These are phyloP conservation scores for Lipotes vexillifer DNA, from an alignment of 2,113 vertebrate species.

Conservation along the genomic window DNA sequence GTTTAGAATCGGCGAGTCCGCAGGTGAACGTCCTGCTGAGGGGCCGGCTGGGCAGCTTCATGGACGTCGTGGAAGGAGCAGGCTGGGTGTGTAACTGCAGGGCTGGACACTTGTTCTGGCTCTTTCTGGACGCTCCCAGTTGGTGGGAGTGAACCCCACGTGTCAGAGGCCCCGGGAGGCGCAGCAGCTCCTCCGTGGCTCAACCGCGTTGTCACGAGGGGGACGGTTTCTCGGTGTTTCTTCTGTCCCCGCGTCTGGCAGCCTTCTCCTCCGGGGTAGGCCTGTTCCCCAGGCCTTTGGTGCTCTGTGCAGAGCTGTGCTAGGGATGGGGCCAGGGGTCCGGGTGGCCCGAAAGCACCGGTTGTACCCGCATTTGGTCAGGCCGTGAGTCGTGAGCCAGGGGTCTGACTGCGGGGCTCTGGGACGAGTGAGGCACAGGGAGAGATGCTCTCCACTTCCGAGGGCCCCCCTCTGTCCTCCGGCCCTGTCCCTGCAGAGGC, in stretches of 20 bases:
- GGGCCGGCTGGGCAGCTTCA: background rate
- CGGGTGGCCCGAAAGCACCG: accelerated
- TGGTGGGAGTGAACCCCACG: accelerated
- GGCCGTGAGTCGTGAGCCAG: too few species aligned
- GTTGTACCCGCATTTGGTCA: accelerated
- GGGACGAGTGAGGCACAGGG: background rate
- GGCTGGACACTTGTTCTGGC: background rate
- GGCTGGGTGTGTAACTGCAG: background rate
- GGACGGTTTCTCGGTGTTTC: too few species aligned
- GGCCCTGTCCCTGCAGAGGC: background rate
- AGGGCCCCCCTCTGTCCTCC: too few species aligned
- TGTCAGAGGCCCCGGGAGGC: background rate
- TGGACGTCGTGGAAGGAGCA: background rate
- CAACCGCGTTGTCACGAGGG: background rate
- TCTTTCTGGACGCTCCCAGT: background rate
- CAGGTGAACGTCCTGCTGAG: background rate
- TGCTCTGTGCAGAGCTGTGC: background rate
- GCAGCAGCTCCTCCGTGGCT: too few species aligned
- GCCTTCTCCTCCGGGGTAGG: too few species aligned
- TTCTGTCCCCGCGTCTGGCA: background rate
- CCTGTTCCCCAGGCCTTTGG: background rate
- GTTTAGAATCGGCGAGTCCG: background rate
- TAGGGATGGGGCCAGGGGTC: background rate
- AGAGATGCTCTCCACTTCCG: background rate
- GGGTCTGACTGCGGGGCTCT: background rate